Percentiles rank a stretch among this genome's conserved stretches.
Conservation (phyloP, 2,113 vertebrate genomes). For the Catagonus wagneri region DNA sequence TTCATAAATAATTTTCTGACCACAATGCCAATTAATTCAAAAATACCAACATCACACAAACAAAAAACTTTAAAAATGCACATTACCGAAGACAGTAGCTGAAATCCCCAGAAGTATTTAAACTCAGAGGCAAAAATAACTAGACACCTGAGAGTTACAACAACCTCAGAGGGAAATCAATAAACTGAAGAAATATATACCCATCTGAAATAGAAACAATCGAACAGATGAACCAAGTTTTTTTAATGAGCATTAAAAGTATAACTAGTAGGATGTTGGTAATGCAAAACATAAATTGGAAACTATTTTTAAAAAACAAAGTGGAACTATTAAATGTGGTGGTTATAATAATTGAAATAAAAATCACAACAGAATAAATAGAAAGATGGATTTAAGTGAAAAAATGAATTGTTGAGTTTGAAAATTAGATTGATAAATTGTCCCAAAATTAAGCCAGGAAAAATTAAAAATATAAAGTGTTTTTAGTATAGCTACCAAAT, state of each 20-base stretch:
- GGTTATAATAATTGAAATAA: background rate
- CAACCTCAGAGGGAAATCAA: conserved; percentile 37
- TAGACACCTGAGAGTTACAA: conserved; percentile 30
- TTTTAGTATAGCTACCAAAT: background rate
- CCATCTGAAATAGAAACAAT: background rate
- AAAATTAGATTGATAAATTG: background rate
- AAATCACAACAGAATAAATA: conserved; percentile 29
- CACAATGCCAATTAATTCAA: conserved; percentile 13
- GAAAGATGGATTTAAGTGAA: background rate
- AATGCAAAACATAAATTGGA: background rate
- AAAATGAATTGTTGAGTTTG: background rate
- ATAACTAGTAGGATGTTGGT: background rate
- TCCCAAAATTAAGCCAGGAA: conserved; percentile 4
- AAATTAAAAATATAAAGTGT: background rate
- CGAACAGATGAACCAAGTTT: background rate
- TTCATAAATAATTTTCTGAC: conserved; percentile 36
- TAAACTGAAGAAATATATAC: background rate
- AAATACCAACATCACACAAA: background rate
- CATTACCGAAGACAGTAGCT: background rate
- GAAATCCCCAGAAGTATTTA: background rate
- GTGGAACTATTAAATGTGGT: conserved; percentile 1
- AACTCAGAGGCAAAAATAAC: conserved; percentile 56
- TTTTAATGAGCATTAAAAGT: conserved; percentile 15
- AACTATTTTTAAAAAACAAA: background rate
- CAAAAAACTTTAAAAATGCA: conserved; percentile 30